phyloP scores from a whole-genome alignment of 2,113 vertebrate genomes.

The Calonectris borealis region DNA sequence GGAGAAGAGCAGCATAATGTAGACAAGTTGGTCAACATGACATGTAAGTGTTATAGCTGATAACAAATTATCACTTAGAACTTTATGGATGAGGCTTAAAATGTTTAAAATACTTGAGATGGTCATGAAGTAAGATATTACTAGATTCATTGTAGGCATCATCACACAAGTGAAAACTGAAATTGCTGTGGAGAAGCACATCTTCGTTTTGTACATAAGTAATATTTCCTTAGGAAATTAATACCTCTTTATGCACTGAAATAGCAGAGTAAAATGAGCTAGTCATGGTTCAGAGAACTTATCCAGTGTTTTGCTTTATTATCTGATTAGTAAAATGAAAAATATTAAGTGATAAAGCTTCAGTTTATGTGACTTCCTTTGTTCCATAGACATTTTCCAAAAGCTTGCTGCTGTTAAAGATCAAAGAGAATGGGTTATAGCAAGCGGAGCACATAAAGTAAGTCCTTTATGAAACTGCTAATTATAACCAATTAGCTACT shows the following conservation, averaged over 20 bases:
- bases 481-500: not conserved
- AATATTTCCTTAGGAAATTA: not conserved
- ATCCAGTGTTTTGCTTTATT: not conserved
- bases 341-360: not conserved
- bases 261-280: not conserved
- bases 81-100: not conserved
- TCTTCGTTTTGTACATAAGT: not conserved
- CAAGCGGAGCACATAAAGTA: conserved; percentile 84
- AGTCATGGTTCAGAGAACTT: not conserved
- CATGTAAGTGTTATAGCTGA: conserved; percentile 73
- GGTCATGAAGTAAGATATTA: not conserved
- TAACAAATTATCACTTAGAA: not conserved
- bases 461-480: not conserved
- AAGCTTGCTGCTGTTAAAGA: conserved; percentile 80
- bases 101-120: not conserved
- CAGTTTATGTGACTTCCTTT: not conserved
- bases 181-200: not conserved
- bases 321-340: not conserved
- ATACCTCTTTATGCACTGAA: not conserved
- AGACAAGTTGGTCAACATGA: conserved; percentile 86
- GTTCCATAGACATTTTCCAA: conserved; percentile 85
- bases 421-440: conserved; percentile 80
- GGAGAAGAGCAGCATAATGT: conserved; percentile 74
- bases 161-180: not conserved
- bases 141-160: not conserved